Percentiles rank a stretch among this genome's conserved stretches.
Evolutionary conservation across 2,888 invertebrate genomes (phyloP).

Genomic region (Sepiola atlantica): DNA sequence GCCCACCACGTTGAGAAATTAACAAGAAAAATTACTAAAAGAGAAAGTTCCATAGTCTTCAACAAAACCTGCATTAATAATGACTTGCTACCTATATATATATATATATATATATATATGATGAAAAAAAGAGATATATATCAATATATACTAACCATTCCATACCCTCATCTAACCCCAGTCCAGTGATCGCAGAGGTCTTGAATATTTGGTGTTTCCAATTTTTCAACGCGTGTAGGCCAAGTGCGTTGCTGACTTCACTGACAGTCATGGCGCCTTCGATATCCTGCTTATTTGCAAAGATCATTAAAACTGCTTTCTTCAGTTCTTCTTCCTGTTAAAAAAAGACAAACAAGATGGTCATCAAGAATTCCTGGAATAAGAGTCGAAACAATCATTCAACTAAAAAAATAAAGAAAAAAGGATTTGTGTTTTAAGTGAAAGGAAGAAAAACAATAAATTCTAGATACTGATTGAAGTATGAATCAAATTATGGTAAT

Average conservation of each 20-base stretch:
- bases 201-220: slow-evolving; percentile 99
- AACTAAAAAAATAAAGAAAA: neutral
- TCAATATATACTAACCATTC: slow-evolving; percentile 83
- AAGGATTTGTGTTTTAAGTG: too few relatives aligned
- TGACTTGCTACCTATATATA: too few relatives aligned
- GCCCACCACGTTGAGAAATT: too few relatives aligned
- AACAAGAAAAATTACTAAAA: too few relatives aligned
- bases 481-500: too few relatives aligned
- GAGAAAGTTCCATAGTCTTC: too few relatives aligned
- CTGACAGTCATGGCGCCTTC: slow-evolving; percentile 96
- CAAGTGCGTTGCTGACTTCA: slow-evolving; percentile 95
- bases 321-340: slow-evolving; percentile 95
- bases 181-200: slow-evolving; percentile 97
- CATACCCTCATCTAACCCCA: slow-evolving; percentile 99
- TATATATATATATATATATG: too few relatives aligned
- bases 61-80: too few relatives aligned
- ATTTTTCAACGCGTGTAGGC: slow-evolving; percentile 94
- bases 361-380: neutral
- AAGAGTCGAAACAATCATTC: neutral
- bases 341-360: neutral
- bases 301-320: slow-evolving; percentile 94
- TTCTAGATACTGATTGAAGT: too few relatives aligned
- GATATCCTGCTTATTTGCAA: slow-evolving; percentile 99
- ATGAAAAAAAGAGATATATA: too few relatives aligned
- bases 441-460: too few relatives aligned